Percentiles rank a stretch among this genome's conserved stretches.
Evolutionary conservation across 1,140 invertebrate species (phyloP).

Genomic region (Pygmarrhopalites habei): DNA sequence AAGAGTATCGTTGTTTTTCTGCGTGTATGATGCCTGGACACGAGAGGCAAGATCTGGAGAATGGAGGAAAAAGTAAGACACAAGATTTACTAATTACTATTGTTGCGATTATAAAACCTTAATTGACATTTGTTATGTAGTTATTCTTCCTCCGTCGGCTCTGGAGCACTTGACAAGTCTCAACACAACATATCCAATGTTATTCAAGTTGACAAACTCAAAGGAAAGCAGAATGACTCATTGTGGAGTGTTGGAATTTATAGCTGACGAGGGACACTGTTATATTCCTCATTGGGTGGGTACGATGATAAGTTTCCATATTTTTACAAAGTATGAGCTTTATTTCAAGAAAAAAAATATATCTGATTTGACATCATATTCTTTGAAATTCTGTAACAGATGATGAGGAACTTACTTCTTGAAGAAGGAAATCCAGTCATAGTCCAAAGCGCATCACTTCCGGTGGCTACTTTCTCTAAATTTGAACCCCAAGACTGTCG

Average conservation of each 20-base stretch:
- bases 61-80: constrained; percentile 91
- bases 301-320: too few species aligned
- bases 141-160: constrained; percentile 96
- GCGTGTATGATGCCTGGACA: constrained; percentile 92
- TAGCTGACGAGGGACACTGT: constrained; percentile 96
- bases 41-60: constrained; percentile 85
- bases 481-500: constrained; percentile 59
- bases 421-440: constrained; percentile 54
- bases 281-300: constrained; percentile 83
- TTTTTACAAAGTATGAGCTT: too few species aligned
- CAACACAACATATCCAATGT: constrained; percentile 97
- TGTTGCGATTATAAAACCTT: too few species aligned
- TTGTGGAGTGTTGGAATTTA: constrained; percentile 97
- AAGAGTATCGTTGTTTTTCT: constrained; percentile 81
- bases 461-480: constrained; percentile 58
- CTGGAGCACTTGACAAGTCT: constrained; percentile 84
- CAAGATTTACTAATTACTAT: too few species aligned
- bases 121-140: too few species aligned
- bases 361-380: too few species aligned
- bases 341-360: too few species aligned
- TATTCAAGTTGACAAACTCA: constrained; percentile 94
- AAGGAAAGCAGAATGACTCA: constrained; percentile 81
- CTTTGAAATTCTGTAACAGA: constrained; percentile 44
- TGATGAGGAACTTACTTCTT: constrained; percentile 59
- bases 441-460: constrained; percentile 54